Evolutionary conservation across 37 sponge, comb jelly and placozoan genomes (phyloP).

Genomic region (Geodia barretti): DNA sequence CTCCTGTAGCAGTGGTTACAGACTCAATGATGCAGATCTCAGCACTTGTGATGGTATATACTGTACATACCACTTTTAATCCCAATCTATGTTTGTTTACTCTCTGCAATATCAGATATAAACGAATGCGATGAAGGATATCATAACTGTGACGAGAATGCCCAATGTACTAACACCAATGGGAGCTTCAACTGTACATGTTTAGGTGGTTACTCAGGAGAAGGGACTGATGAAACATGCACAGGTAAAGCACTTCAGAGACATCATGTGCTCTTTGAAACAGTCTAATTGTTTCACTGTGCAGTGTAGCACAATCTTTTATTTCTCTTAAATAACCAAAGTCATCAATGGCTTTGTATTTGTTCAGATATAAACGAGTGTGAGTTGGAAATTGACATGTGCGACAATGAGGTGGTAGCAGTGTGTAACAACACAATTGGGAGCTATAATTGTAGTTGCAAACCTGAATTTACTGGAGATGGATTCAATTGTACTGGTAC

Average conservation of each 20-base stretch:
- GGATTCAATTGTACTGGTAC: background rate
- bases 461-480: conserved; percentile 30
- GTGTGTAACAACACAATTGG: conserved; percentile 35
- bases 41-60: conserved; percentile 9
- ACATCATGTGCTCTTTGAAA: background rate
- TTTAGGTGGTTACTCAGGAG: background rate
- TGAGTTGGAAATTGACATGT: background rate
- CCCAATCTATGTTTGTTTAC: no score
- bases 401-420: conserved; percentile 19
- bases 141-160: background rate
- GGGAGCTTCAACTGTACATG: conserved; percentile 24
- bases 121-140: background rate
- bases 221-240: no score
- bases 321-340: background rate
- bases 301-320: no score
- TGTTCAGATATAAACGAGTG: conserved; percentile 46
- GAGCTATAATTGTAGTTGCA: conserved; percentile 45
- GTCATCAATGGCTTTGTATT: background rate
- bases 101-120: conserved; percentile 17
- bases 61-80: background rate
- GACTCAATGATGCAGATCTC: background rate
- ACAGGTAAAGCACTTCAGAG: background rate
- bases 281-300: background rate
- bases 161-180: conserved; percentile 13
- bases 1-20: conserved; percentile 21